Evolutionary conservation across 64 coral and sea anemone species (phyloP).

Genomic region (Actinia equina): DNA sequence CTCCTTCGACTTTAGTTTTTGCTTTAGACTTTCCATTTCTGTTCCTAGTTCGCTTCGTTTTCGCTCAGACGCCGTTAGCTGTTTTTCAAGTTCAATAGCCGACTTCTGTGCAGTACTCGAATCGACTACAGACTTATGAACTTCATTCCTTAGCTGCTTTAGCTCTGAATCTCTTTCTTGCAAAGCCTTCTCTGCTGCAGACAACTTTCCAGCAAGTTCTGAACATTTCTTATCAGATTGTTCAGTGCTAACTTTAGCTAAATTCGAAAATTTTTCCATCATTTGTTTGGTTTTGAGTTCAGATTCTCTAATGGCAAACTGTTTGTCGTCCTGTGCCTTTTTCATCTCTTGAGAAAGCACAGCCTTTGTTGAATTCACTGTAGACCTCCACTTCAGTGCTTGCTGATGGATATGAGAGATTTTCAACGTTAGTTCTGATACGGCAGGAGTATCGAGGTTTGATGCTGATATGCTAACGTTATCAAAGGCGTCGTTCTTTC

Average conservation of each 20-base stretch:
- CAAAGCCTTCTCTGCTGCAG: conserved; percentile 54
- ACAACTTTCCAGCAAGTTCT: conserved; percentile 52
- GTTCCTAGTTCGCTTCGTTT: conserved; percentile 43
- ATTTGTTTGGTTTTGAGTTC: conserved; percentile 82
- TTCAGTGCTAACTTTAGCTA: conserved; percentile 50
- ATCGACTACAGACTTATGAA: conserved; percentile 41
- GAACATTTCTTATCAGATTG: conserved; percentile 47
- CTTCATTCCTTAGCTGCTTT: conserved; percentile 48
- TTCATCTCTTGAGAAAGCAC: conserved; percentile 28
- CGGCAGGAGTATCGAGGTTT: conserved; percentile 42
- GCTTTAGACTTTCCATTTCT: conserved; percentile 47
- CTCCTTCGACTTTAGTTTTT: conserved; percentile 30
- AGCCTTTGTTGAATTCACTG: conserved; percentile 38
- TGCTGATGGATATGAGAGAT: conserved; percentile 75
- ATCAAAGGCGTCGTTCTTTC: conserved; percentile 32
- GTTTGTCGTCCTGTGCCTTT: conserved; percentile 73
- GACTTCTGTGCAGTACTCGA: conserved; percentile 68
- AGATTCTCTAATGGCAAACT: conserved; percentile 67
- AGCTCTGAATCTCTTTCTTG: conserved; percentile 76
- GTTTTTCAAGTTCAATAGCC: conserved; percentile 70
- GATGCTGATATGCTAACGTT: conserved; percentile 52
- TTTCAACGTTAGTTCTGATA: conserved; percentile 73
- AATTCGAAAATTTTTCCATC: conserved; percentile 64
- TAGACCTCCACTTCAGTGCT: conserved; percentile 72
- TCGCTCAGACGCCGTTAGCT: conserved; percentile 50